Conservation (phyloP, 53 echinoderm and acorn worm species). For the Paracentrotus lividus region DNA sequence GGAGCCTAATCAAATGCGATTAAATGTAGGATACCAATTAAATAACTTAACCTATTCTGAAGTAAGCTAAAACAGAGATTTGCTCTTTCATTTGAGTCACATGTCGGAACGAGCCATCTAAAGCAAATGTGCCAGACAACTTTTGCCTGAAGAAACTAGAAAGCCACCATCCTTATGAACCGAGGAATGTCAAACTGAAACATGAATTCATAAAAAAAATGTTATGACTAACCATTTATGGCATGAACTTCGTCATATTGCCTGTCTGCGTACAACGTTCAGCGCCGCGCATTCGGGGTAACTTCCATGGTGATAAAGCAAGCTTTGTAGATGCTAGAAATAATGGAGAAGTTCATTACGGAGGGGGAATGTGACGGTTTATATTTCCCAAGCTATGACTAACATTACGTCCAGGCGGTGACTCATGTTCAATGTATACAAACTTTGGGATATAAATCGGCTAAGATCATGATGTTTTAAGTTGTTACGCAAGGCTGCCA, state of each 20-base stretch:
- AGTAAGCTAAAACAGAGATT: no score
- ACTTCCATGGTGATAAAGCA: neutral
- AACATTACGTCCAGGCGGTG: neutral
- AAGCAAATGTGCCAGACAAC: no score
- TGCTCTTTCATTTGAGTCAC: no score
- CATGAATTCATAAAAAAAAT: slow-evolving; percentile 49
- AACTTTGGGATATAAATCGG: slow-evolving; percentile 8
- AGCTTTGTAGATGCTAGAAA: slow-evolving; percentile 40
- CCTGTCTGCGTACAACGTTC: neutral
- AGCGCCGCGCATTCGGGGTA: neutral
- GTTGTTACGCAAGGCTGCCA: neutral
- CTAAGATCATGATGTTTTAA: slow-evolving; percentile 12
- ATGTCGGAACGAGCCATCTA: no score
- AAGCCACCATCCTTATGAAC: neutral
- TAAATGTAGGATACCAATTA: no score
- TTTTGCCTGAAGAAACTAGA: neutral
- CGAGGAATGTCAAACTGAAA: neutral
- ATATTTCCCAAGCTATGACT: slow-evolving; percentile 27
- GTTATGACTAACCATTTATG: slow-evolving; percentile 48
- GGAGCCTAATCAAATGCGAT: no score
- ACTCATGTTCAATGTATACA: slow-evolving; percentile 51
- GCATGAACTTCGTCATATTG: slow-evolving; percentile 29
- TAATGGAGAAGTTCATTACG: slow-evolving; percentile 49
- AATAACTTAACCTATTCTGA: no score
- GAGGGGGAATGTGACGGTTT: slow-evolving; percentile 51